Evolutionary conservation across 2,113 vertebrate genomes (phyloP), one percentile per base, ranked within the genome.

Genomic region (Sakesphorus luctuosus): DNA sequence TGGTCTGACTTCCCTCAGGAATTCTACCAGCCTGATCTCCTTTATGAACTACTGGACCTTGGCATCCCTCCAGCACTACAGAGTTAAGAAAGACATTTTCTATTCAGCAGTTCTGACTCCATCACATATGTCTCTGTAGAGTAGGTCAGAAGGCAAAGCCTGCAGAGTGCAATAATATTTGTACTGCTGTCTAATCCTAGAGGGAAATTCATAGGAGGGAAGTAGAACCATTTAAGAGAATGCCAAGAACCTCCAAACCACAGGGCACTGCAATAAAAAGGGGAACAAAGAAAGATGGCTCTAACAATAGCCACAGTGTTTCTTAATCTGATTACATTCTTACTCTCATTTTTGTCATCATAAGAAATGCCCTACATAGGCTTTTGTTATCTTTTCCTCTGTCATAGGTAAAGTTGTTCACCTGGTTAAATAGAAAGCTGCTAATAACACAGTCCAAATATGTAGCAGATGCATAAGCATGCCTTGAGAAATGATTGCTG

Each of bases 161-260:
- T 94, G 66, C 94, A 40, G 81, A 61, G 89, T 91, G 59, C 88
- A 87, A 89, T 96, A 95, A 96, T 80, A 86, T 91, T 90, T 93
- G 85, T 82, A 61, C 58, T 93, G 71, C 85, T 90, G 86, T 96
- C 43, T 93, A 72, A 91, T 93, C 65, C 80, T 90, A 81, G 53
- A 86, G 58, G 83, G 69, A 84, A 95, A 95, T 58, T 72, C 49
- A 3, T 61, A 84, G 82, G 69, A 80, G 76, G 79, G 73, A 94
- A 90, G 50, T 43, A 74, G 85, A 88, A 84, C 62, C 23, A 73
- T 71, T 29, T 76, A 84, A 84, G 80, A 95, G 96, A 96, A 87
- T 84, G 85, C 75, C 87, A 94, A 76, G 82, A 89, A 77, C 53
- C 47, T 77, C 43, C 46, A 87, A 81, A 87, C 9, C 0, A 0